Evolutionary conservation across 2,888 invertebrate species (phyloP).

Genomic region (Helobdella robusta): DNA sequence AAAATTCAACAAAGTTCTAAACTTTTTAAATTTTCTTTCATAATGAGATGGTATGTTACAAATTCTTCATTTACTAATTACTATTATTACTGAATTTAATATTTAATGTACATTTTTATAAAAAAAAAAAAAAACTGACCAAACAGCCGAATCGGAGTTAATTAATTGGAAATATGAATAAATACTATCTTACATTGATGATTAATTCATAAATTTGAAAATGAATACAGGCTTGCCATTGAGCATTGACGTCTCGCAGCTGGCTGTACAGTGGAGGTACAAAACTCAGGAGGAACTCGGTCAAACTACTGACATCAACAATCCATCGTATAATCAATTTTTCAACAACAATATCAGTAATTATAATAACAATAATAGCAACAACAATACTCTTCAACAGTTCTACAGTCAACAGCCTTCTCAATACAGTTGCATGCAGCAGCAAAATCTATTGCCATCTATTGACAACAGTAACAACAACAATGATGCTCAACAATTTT

Average conservation of each 20-base stretch:
- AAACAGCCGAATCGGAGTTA: too few relatives aligned
- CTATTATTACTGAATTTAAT: too few relatives aligned
- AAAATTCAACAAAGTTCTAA: too few relatives aligned
- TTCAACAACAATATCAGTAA: neutral
- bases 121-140: too few relatives aligned
- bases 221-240: constrained; percentile 7
- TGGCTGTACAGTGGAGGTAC: constrained; percentile 17
- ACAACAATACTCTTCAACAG: constrained; percentile 6
- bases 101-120: too few relatives aligned
- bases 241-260: constrained; percentile 12
- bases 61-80: too few relatives aligned
- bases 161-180: too few relatives aligned
- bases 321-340: neutral
- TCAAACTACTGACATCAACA: neutral
- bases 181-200: too few relatives aligned
- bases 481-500: neutral
- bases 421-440: neutral
- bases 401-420: neutral
- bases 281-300: constrained; percentile 9
- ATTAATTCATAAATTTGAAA: too few relatives aligned
- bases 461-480: neutral
- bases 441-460: neutral
- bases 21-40: too few relatives aligned
- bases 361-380: neutral
- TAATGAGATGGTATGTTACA: too few relatives aligned